Evolutionary conservation across 2,797 vertebrate genomes (phyloP).

Genomic region (Sebastes paucispinis): DNA sequence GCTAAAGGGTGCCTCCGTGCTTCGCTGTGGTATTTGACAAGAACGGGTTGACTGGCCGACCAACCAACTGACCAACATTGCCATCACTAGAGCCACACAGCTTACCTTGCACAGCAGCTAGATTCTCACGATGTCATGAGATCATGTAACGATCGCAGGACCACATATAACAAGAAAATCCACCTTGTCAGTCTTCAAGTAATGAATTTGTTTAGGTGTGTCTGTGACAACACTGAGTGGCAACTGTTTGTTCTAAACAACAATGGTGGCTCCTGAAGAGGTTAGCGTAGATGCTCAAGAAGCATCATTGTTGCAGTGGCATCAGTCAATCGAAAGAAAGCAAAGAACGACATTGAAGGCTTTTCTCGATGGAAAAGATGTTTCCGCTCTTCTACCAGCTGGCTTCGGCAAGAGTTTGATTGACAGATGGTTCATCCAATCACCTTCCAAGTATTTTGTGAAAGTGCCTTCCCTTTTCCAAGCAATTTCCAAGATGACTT

Average conservation of each 20-base stretch:
- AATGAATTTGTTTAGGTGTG: not conserved
- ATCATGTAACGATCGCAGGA: no score
- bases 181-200: no score
- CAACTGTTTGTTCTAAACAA: not conserved
- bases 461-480: not conserved
- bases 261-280: not conserved
- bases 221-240: not conserved
- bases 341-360: not conserved
- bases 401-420: no score
- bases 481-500: not conserved
- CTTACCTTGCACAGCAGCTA: no score
- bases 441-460: not conserved
- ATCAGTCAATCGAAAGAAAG: not conserved
- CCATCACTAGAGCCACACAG: not conserved
- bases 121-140: no score
- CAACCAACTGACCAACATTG: not conserved
- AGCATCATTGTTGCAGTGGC: not conserved
- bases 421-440: not conserved
- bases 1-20: no score
- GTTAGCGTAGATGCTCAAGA: accelerated
- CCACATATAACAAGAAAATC: no score
- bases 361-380: not conserved
- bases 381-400: no score
- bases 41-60: not conserved
- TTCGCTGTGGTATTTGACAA: no score